Percentiles rank a stretch among this genome's conserved stretches.
Evolutionary conservation across 2,113 vertebrate species (phyloP).

Genomic region (Myotis brandtii): DNA sequence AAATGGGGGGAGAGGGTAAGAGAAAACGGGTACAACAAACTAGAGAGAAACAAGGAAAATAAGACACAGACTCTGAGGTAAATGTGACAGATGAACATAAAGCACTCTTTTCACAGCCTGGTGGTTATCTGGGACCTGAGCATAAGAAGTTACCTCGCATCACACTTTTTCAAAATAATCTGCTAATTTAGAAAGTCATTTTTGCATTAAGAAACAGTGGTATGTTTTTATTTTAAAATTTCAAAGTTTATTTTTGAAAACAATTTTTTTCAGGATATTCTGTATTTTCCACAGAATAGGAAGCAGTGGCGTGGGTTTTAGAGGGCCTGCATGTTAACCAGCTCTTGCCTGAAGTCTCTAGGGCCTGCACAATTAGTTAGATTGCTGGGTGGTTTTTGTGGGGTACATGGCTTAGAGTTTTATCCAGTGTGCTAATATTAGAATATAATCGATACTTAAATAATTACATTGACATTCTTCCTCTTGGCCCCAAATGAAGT

Average conservation of each 20-base stretch:
- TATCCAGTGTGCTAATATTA: not conserved
- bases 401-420: not conserved
- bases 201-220: not conserved
- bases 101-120: not conserved
- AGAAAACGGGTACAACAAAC: not conserved
- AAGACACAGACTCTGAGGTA: not conserved
- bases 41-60: not conserved
- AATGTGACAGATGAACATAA: not conserved
- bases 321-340: not conserved
- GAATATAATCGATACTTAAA: not conserved
- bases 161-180: not conserved
- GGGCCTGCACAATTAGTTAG: not conserved
- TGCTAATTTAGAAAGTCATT: not conserved
- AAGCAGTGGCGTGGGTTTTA: not conserved
- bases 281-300: not conserved
- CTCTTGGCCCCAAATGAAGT: not conserved
- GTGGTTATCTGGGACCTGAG: not conserved
- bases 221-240: constrained; percentile 41
- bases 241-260: constrained; percentile 20
- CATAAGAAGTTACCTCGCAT: not conserved
- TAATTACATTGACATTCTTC: not conserved
- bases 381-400: not conserved
- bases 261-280: constrained; percentile 5
- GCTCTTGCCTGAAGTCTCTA: not conserved
- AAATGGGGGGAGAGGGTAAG: not conserved